These are phyloP conservation scores for Ypsolopha sequella DNA, from an alignment of 2,888 invertebrate genomes.

Conservation along the genomic window DNA sequence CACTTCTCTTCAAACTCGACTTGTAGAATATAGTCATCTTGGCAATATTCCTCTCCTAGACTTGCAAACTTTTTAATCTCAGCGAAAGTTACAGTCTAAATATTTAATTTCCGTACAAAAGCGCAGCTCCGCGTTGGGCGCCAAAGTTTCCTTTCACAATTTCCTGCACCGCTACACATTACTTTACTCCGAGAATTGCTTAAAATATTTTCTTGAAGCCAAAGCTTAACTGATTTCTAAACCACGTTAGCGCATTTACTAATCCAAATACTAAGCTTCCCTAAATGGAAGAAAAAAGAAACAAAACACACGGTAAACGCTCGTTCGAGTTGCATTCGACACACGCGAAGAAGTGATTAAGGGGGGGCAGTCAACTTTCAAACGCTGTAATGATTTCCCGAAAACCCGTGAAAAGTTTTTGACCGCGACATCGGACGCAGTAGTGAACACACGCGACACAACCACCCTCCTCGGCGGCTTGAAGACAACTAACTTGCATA, in stretches of 20 bases:
- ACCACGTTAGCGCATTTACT: background rate
- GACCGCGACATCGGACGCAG: constrained; percentile 19
- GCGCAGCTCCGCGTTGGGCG: constrained; percentile 25
- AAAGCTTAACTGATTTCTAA: constrained; percentile 4
- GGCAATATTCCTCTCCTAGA: background rate
- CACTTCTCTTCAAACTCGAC: constrained; percentile 29
- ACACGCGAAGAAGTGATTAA: constrained; percentile 61
- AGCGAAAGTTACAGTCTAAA: background rate
- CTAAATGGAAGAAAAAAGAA: constrained; percentile 16
- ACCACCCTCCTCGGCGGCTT: constrained; percentile 27
- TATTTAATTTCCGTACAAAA: background rate
- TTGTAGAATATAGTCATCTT: constrained; percentile 24
- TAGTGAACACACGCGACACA: constrained; percentile 19
- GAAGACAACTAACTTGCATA: constrained; percentile 46
- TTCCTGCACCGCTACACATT: too few relatives aligned
- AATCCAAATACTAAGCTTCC: background rate
- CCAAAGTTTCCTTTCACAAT: constrained; percentile 12
- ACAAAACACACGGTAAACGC: constrained; percentile 37
- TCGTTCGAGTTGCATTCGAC: constrained; percentile 41
- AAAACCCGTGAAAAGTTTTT: constrained; percentile 63
- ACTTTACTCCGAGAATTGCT: too few relatives aligned
- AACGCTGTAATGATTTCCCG: constrained; percentile 39
- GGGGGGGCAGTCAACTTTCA: constrained; percentile 34
- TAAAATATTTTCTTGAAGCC: too few relatives aligned
- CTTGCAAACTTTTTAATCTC: constrained; percentile 6